Evolutionary conservation across 2,113 vertebrate species (phyloP).

Genomic region (Helogale parvula): DNA sequence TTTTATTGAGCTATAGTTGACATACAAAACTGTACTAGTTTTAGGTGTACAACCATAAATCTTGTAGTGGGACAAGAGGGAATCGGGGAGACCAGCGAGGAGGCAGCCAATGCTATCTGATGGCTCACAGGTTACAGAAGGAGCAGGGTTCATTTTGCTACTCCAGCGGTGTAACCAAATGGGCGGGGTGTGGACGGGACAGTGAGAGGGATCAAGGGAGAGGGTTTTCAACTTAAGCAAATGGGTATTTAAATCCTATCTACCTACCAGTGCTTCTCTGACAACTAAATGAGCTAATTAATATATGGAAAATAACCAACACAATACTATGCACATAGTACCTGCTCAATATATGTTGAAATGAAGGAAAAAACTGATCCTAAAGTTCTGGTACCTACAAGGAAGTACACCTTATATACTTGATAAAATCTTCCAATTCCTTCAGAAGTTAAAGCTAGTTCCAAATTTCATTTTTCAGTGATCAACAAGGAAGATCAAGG

Average conservation of each 20-base stretch:
- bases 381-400: neutral
- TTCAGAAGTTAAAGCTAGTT: constrained; percentile 4
- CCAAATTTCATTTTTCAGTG: neutral
- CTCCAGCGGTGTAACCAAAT: neutral
- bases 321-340: neutral
- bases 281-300: neutral
- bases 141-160: neutral
- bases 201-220: neutral
- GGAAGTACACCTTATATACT: neutral
- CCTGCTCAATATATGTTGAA: neutral
- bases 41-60: neutral
- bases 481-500: neutral
- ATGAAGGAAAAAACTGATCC: neutral
- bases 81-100: accelerated
- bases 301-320: neutral
- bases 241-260: neutral
- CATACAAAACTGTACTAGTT: neutral
- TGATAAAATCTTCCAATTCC: neutral
- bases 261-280: neutral
- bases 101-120: neutral
- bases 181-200: neutral
- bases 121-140: neutral
- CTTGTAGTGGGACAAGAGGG: too few relatives aligned
- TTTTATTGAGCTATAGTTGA: neutral
- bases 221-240: neutral